Base-by-base conservation (phyloP, 2,113 vertebrate genomes). In the Tyrannus savana region DNA sequence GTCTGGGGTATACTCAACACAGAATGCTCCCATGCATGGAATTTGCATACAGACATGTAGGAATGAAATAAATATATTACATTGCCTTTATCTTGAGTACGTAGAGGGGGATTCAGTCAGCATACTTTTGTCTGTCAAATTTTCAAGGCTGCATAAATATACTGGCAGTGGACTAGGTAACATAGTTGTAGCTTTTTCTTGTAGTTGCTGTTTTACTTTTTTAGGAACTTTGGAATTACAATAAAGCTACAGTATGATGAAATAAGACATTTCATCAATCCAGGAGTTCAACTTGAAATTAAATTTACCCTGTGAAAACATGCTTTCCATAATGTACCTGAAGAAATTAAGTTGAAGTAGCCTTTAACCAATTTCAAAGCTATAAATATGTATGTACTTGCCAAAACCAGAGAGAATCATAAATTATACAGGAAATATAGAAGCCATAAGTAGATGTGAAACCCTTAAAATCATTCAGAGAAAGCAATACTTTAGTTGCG, bases 241-340 rank as follows among this genome's bases (percentile, higher is more conserved):
- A 68, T 46, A 35, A 75, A 89, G 27, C 71, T 85, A 22, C 0
- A 0, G 9, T 52, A 71, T 80, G 59, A 85, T 31, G 62, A 19
- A 96, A 47, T 41, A 74, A 66, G 74, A 78, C 64, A 55, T 89
- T 88, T 95, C 93, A 93, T 93, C 89, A 84, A 78, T 92, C 79
- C 84, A 84, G 31, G 3, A 68, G 31, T 85, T 95, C 81, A 90
- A 68, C 22, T 47, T 87, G 81, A 92, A 95, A 94, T 95, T 67
- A 85, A 87, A 93, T 91, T 87, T 91, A 87, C 21, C 49, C 18
- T 24, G 30, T 18, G 39, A 82, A 93, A 95, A 90, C 60, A 67
- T 23, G 23, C 5, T 73, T 92, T 87, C 41, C 22, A 79, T 84
- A 96, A 93, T 14, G 18, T 55, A 89, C 71, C 42, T 76, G 73